Conservation (phyloP, 2,797 vertebrate genomes). For the Brachymystax lenok region DNA sequence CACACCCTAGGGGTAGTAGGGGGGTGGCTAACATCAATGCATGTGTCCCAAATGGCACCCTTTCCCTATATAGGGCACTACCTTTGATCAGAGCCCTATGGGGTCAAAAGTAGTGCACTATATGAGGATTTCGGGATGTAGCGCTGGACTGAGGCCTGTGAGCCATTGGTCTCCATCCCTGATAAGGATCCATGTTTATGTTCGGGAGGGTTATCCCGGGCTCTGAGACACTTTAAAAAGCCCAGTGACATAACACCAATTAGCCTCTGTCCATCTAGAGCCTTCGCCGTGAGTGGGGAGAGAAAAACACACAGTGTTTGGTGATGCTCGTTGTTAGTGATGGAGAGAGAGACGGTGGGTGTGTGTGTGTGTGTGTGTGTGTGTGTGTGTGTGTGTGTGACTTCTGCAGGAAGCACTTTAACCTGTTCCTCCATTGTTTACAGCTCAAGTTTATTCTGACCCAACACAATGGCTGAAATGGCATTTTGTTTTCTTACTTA, state of each 20-base stretch:
- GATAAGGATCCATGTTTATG: constrained; percentile 72
- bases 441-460: constrained; percentile 64
- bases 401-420: constrained; percentile 70
- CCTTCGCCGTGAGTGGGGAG: constrained; percentile 57
- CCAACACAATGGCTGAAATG: constrained; percentile 71
- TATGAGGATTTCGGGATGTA: not conserved
- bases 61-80: not conserved
- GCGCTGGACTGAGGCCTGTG: not conserved
- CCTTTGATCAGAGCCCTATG: too few relatives aligned
- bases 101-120: not conserved
- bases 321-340: constrained; percentile 14
- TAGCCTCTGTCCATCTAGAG: constrained; percentile 40
- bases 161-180: constrained; percentile 28
- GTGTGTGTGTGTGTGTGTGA: constrained; percentile 22
- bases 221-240: constrained; percentile 67
- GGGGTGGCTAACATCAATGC: too few relatives aligned
- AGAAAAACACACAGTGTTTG: constrained; percentile 59
- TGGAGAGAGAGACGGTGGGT: not conserved
- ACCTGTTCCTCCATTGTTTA: constrained; percentile 67
- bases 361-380: constrained; percentile 26
- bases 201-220: constrained; percentile 65
- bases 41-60: too few relatives aligned
- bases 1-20: too few relatives aligned
- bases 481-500: constrained; percentile 72
- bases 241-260: constrained; percentile 65